A percentile compares a stretch with the other conserved stretches of the same genome.
These are phyloP conservation scores for Nebria brevicollis DNA, from an alignment of 2,888 invertebrate genomes.

Conservation along the genomic window DNA sequence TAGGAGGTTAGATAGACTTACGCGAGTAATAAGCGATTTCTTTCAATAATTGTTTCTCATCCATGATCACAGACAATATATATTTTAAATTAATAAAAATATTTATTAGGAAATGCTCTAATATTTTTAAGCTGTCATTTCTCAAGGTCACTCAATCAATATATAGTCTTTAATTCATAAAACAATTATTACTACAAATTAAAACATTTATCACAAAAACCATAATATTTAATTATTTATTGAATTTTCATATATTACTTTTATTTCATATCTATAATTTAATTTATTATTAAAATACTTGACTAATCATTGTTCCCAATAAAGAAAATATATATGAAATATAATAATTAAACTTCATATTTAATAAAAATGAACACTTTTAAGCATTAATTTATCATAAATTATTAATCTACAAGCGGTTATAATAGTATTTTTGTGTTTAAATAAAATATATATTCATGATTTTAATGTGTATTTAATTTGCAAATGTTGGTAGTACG, in stretches of 20 bases:
- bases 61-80: conserved; percentile 16
- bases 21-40: conserved; percentile 41
- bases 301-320: neutral
- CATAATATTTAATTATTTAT: no score
- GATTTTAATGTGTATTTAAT: neutral
- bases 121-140: neutral
- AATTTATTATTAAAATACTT: neutral
- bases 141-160: neutral
- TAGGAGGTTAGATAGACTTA: conserved; percentile 19
- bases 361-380: no score
- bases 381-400: no score
- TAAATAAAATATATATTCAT: neutral
- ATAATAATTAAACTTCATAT: no score
- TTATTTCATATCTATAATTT: neutral
- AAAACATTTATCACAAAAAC: no score
- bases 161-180: no score
- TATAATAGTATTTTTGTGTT: neutral
- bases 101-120: neutral
- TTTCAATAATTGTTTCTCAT: conserved; percentile 35
- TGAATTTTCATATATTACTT: neutral
- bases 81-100: neutral
- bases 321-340: no score
- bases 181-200: no score
- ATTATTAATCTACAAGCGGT: no score
- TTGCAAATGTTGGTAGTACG: neutral